Conservation (phyloP, 2,797 vertebrate genomes). For the Sphenodon punctatus region DNA sequence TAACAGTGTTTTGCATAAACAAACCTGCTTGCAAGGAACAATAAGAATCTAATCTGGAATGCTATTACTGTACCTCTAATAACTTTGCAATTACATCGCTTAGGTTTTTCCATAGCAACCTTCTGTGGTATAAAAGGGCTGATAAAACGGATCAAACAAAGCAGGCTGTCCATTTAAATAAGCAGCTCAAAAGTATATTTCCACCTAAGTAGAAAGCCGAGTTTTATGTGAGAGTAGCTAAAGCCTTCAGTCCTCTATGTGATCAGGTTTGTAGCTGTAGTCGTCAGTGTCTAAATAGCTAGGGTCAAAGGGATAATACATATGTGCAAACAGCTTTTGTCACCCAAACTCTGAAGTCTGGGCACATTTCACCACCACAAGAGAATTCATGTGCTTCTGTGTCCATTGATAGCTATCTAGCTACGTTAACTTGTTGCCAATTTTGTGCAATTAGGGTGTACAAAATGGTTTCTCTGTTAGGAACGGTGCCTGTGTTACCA, state of each 20-base stretch:
- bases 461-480: constrained; percentile 74
- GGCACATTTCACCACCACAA: constrained; percentile 56
- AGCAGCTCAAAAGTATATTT: constrained; percentile 20
- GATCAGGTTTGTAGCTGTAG: background rate
- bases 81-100: background rate
- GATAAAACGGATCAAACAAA: constrained; percentile 17
- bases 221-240: background rate
- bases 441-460: constrained; percentile 72
- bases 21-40: background rate
- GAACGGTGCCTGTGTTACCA: constrained; percentile 64
- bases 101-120: background rate
- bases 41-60: background rate
- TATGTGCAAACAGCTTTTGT: constrained; percentile 33
- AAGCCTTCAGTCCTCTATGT: background rate
- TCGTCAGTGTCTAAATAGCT: constrained; percentile 10
- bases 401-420: constrained; percentile 61
- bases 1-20: background rate
- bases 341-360: constrained; percentile 63
- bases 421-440: constrained; percentile 66
- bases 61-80: background rate
- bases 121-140: background rate
- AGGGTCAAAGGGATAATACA: constrained; percentile 8
- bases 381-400: constrained; percentile 56
- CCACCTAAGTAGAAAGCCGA: background rate
- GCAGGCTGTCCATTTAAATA: background rate